Evolutionary conservation across 2,888 invertebrate species (phyloP).

Genomic region (Cephalotes varians): DNA sequence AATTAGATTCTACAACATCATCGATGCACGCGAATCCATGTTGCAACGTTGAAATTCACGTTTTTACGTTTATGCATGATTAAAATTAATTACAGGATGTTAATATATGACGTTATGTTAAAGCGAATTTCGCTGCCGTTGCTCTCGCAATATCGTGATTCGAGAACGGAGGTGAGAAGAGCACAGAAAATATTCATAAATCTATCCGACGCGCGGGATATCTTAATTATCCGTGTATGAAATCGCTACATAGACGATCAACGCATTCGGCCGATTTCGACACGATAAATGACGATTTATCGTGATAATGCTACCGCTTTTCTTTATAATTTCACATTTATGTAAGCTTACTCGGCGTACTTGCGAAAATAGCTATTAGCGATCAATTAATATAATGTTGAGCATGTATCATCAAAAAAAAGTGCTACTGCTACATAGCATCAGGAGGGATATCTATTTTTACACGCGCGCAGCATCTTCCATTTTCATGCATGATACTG

Average conservation of each 20-base stretch:
- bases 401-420: constrained; percentile 3
- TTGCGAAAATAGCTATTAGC: constrained; percentile 30
- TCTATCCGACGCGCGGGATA: constrained; percentile 66
- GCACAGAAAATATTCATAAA: constrained; percentile 70
- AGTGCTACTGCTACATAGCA: not conserved
- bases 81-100: constrained; percentile 37
- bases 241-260: constrained; percentile 19
- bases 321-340: constrained; percentile 42
- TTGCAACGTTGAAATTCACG: not conserved
- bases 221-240: constrained; percentile 76
- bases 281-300: constrained; percentile 44
- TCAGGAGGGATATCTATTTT: not conserved
- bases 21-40: not conserved
- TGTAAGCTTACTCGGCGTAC: constrained; percentile 1
- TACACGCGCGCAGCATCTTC: not conserved
- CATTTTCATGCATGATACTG: constrained; percentile 1
- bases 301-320: constrained; percentile 44
- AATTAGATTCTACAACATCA: not conserved
- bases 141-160: constrained; percentile 24
- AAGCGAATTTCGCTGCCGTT: constrained; percentile 37
- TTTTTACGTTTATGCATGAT: constrained; percentile 11
- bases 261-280: constrained; percentile 49
- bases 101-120: constrained; percentile 32
- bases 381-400: constrained; percentile 37
- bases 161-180: constrained; percentile 45